Evolutionary conservation across 2,797 vertebrate species (phyloP), one percentile per base, ranked within the genome.

Genomic region (Echiichthys vipera): DNA sequence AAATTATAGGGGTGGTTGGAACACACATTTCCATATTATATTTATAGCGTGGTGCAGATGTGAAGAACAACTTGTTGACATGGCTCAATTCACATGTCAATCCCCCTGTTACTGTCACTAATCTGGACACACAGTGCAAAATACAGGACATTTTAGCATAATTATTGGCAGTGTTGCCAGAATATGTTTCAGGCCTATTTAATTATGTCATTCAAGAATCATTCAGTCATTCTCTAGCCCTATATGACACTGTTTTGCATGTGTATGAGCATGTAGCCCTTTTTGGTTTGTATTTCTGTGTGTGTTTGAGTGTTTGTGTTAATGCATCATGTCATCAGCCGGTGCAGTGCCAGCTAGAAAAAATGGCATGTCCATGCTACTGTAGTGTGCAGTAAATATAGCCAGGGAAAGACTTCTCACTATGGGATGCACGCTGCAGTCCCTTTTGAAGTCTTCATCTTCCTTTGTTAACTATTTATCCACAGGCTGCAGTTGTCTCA

Each of bases 321-420:
- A 32, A 24, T 51, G n/a, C 20, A 4, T 25, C 13, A 1, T 76
- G 0, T 49, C 9, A 25, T 78, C 30, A 50, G 58, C 64, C 59
- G 56, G 30, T 71, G 12, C 71, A 8, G 1, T 51, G 58, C 34
- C 46, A 75, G 22, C 22, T 59, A 30, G 34, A n/a, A n/a, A 77
- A 65, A 71, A 37, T 74, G 40, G 37, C 65, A 61, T 34, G 8
- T 42, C 55, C 42, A 22, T 36, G 13, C 68, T 37, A 20, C 54
- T 20, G 20, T 15, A 13, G 62, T 81, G 43, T 82, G 53, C 3
- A 29, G 73, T 90, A 92, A 85, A 92, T 82, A 88, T 73, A 90
- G 64, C 62, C 3, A 11, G 4, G 27, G 11, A 49, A 73, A 50
- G 45, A 30, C 70, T 74, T 86, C 34, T 54, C 27, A 46, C 71